Evolutionary conservation across 30 jellyfish, hydroid and myxozoan species (phyloP), one percentile per base, ranked within the genome.

Genomic region (Haliclystus octoradiatus): DNA sequence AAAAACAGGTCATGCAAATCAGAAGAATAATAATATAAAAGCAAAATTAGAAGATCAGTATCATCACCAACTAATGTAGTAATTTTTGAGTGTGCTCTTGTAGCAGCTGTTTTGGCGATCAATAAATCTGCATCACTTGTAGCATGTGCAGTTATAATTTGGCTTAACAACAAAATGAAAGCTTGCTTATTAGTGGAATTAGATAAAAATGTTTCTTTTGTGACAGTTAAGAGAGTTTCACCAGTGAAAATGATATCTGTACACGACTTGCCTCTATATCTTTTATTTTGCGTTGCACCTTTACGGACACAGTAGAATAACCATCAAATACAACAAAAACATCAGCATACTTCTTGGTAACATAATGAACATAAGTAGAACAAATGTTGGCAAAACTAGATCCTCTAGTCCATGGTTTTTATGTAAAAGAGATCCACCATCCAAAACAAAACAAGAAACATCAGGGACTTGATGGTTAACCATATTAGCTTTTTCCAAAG

Each of bases 31-130:
- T 78, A 77, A 50, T 28, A 69, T 22, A 49, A 63, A 27, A 78
- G 78, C 34, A 78, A 74, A 62, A 78, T 72, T 49, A 78, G 78
- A 26, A 78, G 31, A 50, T 69, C 84, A n/a, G 66, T 78, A 47
- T 68, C 91, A 28, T 77, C 91, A 24, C 75, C 91, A 0, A 60
- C 40, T 28, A 77, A 52, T 3, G 62, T 65, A 29, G 91, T 77
- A 31, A 52, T 62, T 31, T 31, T 53, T 0, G 62, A 26, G 51
- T 61, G 14, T 15, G 92, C n/a, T 1, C 70, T 14, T 2, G 22
- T 52, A 62, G 34, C 76, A 22, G 92, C 71, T 5, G 70, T 61
- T 68, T 51, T 63, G 25, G 49, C 82, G 62, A 78, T 68, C 49
- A 68, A 49, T 31, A 68, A 77, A 47, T 69, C 74, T 5, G 78